Evolutionary conservation across 1,140 invertebrate genomes (phyloP), one percentile per base, ranked within the genome.

Genomic region (Probaryconus sp.): DNA sequence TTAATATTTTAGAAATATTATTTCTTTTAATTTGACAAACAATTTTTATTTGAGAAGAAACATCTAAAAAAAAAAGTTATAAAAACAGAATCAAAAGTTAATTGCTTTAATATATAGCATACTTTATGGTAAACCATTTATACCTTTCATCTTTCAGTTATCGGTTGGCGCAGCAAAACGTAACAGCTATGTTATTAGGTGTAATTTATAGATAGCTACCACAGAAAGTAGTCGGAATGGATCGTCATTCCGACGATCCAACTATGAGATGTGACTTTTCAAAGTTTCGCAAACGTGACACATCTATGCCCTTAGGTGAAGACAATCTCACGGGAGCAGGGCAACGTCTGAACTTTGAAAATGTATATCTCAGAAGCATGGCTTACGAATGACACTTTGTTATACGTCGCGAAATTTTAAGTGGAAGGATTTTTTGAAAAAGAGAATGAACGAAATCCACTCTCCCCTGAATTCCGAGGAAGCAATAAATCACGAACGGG

Each of bases 341-440:
- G 47, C 40, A 50, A 33, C 42, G 13, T 55, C 45, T 38, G 37
- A 74, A 74, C 42, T 68, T 68, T 55, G 56, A 68, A 48, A 74
- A 68, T 56, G 63, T 53, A 61, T 48, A 64, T 33, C 51, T 64
- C 63, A 58, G 42, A 5, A 45, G 13, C 31, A 42, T 26, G 35
- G 58, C 71, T 68, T 68, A 58, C 42, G 51, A 68, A 68, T 68
- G 63, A 64, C 70, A 74, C 37, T 74, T 74, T 64, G 64, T 58
- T 64, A 63, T 47, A 60, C 50, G 58, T 42, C 56, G 63, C 30
- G 58, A 68, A 74, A 68, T 61, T n/a, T n/a, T n/a, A n/a, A n/a
- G 51, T 40, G 42, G 43, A 16, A 48, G 40, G 38, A 11, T 33
- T 45, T 50, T 50, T 47, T 30, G 10, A 30, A 30, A 30, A 5